Conservation (phyloP, 1,140 invertebrate species). For the Tachypleus tridentatus region DNA sequence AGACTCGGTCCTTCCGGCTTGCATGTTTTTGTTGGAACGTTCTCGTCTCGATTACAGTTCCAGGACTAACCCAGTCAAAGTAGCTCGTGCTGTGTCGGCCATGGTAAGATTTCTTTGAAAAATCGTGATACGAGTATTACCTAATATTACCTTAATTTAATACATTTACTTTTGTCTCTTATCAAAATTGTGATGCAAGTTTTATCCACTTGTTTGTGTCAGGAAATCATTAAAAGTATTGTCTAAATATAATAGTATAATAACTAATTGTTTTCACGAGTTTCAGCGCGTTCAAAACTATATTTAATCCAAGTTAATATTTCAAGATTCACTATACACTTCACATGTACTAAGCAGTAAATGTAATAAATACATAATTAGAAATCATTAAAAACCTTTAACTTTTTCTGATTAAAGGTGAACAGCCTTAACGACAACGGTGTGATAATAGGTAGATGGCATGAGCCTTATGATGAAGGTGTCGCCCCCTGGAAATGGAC, state of each 20-base stretch:
- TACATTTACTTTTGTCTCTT: too few relatives aligned
- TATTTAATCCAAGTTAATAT: too few relatives aligned
- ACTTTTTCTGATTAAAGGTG: slow-evolving; percentile 35
- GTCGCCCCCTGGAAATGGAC: slow-evolving; percentile 71
- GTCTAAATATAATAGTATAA: too few relatives aligned
- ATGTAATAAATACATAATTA: too few relatives aligned
- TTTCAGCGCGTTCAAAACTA: too few relatives aligned
- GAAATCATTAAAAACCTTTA: too few relatives aligned
- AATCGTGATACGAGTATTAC: too few relatives aligned
- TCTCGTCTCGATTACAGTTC: slow-evolving; percentile 51
- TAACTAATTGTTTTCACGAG: too few relatives aligned
- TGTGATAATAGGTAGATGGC: slow-evolving; percentile 74
- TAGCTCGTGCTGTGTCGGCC: slow-evolving; percentile 61
- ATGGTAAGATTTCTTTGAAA: slow-evolving; percentile 38
- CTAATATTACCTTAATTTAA: too few relatives aligned
- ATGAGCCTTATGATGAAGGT: slow-evolving; percentile 48
- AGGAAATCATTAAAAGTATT: too few relatives aligned
- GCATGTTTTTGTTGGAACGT: slow-evolving; percentile 59
- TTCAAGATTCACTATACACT: neutral
- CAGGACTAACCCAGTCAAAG: slow-evolving; percentile 61
- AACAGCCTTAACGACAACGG: slow-evolving; percentile 84
- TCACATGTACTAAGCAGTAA: neutral
- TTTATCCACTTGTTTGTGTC: too few relatives aligned
- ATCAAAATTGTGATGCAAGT: too few relatives aligned
- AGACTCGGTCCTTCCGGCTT: slow-evolving; percentile 70